Percentiles rank a stretch among this genome's conserved stretches.
Evolutionary conservation across 2,113 vertebrate species (phyloP).

Genomic region (Eidolon helvum): DNA sequence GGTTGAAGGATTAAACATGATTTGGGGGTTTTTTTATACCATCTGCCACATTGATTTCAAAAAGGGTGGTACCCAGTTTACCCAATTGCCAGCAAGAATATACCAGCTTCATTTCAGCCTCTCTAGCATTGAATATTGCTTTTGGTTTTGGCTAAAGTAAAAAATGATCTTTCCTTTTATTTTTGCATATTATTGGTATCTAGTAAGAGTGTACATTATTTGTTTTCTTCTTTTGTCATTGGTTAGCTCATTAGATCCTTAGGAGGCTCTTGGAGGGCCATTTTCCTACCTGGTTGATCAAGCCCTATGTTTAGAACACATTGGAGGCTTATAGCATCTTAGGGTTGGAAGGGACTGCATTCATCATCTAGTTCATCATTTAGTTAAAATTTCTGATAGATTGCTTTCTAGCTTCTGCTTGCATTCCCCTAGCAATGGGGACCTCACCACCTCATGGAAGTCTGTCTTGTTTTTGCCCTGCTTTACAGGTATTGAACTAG

Average conservation of each 20-base stretch:
- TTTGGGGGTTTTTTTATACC: slow-evolving; percentile 12
- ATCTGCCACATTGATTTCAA: neutral
- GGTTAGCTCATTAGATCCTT: neutral
- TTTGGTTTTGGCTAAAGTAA: neutral
- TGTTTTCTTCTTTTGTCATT: neutral
- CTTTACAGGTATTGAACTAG: neutral
- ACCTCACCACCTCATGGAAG: neutral
- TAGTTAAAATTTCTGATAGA: neutral
- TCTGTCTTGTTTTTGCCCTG: neutral
- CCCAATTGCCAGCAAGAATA: neutral
- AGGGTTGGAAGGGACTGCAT: neutral
- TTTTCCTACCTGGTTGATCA: neutral
- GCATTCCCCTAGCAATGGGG: neutral
- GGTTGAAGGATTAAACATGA: neutral
- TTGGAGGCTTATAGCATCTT: neutral
- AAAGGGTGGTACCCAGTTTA: neutral
- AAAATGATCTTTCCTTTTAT: slow-evolving; percentile 14
- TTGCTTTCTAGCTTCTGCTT: neutral
- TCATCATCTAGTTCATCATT: neutral
- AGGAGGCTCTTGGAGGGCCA: neutral
- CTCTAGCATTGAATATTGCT: neutral
- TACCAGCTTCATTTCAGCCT: neutral
- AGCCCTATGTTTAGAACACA: neutral
- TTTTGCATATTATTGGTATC: slow-evolving; percentile 22
- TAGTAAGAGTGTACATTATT: neutral